These are phyloP conservation scores for Pseudorasbora parva DNA, from an alignment of 2,113 vertebrate genomes.

Conservation along the genomic window DNA sequence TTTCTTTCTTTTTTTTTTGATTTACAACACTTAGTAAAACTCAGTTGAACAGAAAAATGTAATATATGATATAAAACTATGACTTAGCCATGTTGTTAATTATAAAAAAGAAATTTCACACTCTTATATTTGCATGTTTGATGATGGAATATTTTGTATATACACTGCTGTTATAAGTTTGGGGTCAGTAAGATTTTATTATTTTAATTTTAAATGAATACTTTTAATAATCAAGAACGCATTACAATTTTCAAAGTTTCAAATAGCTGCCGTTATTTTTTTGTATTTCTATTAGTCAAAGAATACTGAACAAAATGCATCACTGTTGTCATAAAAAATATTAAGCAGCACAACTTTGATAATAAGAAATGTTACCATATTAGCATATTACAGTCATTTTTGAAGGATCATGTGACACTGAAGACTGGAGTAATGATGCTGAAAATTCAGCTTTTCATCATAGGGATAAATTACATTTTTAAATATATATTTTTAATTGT, in stretches of 20 bases:
- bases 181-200: neutral
- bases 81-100: too few species aligned
- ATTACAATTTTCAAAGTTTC: neutral
- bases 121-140: neutral
- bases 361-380: neutral
- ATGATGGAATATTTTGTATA: neutral
- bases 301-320: neutral
- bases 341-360: neutral
- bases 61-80: too few species aligned
- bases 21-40: neutral
- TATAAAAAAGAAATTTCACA: neutral
- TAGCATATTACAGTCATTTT: neutral
- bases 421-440: neutral
- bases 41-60: neutral
- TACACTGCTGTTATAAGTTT: neutral
- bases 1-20: neutral
- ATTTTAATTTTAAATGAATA: too few species aligned
- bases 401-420: neutral
- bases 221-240: neutral
- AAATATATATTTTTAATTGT: neutral
- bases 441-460: neutral
- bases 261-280: neutral
- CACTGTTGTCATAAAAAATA: neutral
- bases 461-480: neutral
- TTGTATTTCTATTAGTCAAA: neutral